These are phyloP conservation scores for Phthorimaea operculella DNA, from an alignment of 1,140 invertebrate genomes.

Conservation along the genomic window DNA sequence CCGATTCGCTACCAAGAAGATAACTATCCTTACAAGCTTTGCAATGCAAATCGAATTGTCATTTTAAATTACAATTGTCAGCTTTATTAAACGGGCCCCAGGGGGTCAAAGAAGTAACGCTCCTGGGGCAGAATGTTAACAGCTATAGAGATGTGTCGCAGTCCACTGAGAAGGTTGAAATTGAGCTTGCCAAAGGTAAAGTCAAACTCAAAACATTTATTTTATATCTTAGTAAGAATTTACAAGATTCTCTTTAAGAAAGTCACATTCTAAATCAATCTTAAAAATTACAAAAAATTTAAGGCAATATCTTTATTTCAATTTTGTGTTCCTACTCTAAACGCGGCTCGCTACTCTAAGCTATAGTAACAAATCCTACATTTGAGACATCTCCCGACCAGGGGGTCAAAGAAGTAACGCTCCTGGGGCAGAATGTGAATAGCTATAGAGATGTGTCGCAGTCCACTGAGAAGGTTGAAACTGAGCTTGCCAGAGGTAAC, in stretches of 20 bases:
- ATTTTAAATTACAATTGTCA: too few species aligned
- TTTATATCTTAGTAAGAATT: background rate
- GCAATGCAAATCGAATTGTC: too few species aligned
- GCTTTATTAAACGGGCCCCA: too few species aligned
- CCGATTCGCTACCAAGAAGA: too few species aligned
- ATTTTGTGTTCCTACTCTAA: too few species aligned
- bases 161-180: conserved; percentile 40
- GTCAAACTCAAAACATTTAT: background rate
- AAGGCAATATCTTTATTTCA: conserved; percentile 2
- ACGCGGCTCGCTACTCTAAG: too few species aligned
- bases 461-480: conserved; percentile 40
- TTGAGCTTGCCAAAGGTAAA: conserved; percentile 69
- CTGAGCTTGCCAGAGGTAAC: conserved; percentile 69
- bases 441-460: conserved; percentile 87
- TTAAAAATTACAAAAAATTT: too few species aligned
- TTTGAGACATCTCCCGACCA: too few species aligned
- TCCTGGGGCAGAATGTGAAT: conserved; percentile 98
- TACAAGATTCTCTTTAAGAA: too few species aligned
- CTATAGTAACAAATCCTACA: too few species aligned
- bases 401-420: conserved; percentile 87
- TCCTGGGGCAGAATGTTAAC: conserved; percentile 98
- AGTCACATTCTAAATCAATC: too few species aligned
- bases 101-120: conserved; percentile 87
- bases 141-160: conserved; percentile 87
- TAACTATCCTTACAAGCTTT: too few species aligned